Conservation (phyloP, 2,113 vertebrate species). For the Bos javanicus region DNA sequence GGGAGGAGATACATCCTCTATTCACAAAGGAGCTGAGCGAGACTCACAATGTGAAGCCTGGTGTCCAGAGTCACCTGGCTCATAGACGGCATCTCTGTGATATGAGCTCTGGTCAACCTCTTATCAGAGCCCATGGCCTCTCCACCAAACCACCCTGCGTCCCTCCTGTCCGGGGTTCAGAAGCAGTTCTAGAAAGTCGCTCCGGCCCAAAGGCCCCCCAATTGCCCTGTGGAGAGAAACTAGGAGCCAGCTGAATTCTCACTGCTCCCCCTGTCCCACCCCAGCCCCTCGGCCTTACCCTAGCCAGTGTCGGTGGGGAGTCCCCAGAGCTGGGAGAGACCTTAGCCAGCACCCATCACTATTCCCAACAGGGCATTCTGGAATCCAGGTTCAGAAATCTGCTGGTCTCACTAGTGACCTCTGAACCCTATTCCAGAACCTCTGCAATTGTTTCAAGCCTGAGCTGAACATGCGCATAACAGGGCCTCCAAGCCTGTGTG, state of each 20-base stretch:
- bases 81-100: background rate
- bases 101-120: background rate
- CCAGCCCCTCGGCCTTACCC: background rate
- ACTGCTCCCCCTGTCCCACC: background rate
- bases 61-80: background rate
- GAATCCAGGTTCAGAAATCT: background rate
- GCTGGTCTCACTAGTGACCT: background rate
- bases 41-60: background rate
- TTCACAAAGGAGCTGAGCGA: background rate
- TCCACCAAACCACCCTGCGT: background rate
- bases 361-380: background rate
- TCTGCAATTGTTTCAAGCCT: background rate
- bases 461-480: background rate
- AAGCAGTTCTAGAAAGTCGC: background rate
- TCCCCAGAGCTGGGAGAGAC: background rate
- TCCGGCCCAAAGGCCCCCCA: background rate
- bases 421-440: background rate
- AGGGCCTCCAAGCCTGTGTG: background rate
- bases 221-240: background rate
- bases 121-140: background rate
- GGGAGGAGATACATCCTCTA: background rate
- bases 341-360: background rate
- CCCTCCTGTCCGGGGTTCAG: background rate
- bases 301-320: fast-evolving
- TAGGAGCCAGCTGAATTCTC: background rate